Evolutionary conservation across 2,797 vertebrate genomes (phyloP).

Genomic region (Graptemys geographica): DNA sequence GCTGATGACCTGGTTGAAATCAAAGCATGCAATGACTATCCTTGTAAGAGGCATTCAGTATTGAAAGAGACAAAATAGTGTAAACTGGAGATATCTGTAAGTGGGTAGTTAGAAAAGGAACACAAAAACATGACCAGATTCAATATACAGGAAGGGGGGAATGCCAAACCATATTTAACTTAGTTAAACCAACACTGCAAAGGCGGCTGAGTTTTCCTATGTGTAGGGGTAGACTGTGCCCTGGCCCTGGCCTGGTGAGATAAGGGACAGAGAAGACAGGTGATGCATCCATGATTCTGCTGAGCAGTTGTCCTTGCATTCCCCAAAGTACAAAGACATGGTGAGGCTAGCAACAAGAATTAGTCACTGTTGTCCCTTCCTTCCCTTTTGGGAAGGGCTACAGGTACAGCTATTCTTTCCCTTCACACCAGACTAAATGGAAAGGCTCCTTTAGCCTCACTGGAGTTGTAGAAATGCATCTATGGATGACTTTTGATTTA

Average conservation of each 20-base stretch:
- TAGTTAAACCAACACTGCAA: not conserved
- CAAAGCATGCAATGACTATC: too few relatives aligned
- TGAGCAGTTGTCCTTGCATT: not conserved
- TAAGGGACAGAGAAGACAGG: not conserved
- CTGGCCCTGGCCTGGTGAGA: not conserved
- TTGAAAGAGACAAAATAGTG: too few relatives aligned
- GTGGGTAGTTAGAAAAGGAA: not conserved
- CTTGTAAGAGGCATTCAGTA: too few relatives aligned
- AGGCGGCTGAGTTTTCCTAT: too few relatives aligned
- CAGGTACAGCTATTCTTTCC: not conserved
- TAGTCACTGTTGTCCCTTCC: not conserved
- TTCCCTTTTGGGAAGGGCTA: not conserved
- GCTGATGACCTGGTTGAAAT: too few relatives aligned
- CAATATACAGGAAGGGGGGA: not conserved
- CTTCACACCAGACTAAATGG: not conserved
- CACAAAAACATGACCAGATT: not conserved
- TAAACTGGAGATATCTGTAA: too few relatives aligned
- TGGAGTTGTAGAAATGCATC: not conserved
- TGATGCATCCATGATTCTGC: not conserved
- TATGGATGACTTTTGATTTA: not conserved
- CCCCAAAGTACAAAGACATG: not conserved
- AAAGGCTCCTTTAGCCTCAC: too few relatives aligned
- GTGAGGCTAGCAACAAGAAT: too few relatives aligned
- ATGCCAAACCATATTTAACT: not conserved
- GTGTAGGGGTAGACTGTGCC: too few relatives aligned